Conservation (phyloP, 2,113 vertebrate genomes). For the Ailurus styani region DNA sequence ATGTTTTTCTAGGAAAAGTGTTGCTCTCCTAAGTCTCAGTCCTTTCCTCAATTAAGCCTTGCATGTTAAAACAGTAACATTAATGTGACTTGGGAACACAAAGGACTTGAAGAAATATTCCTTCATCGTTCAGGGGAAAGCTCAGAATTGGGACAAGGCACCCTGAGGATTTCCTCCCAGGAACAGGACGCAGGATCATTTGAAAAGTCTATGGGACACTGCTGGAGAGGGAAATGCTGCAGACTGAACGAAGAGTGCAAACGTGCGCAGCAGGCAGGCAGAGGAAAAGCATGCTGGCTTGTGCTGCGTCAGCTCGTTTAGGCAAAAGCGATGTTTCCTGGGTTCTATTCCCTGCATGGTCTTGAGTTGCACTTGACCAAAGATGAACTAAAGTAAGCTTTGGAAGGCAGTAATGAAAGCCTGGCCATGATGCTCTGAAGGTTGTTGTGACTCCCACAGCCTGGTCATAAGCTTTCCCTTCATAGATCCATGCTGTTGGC, state of each 20-base stretch:
- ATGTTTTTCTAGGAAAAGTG: background rate
- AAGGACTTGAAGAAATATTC: background rate
- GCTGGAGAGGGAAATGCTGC: background rate
- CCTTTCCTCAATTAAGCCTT: background rate
- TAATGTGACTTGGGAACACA: background rate
- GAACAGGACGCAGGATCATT: background rate
- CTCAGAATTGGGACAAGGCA: background rate
- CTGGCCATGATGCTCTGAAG: background rate
- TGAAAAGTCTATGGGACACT: background rate
- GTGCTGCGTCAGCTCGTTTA: background rate
- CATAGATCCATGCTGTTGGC: background rate
- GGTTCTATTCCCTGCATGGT: background rate
- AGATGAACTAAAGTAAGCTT: no score
- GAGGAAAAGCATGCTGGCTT: background rate
- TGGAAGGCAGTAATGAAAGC: background rate
- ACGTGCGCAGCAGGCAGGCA: no score
- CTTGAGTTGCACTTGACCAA: background rate
- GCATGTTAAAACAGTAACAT: background rate
- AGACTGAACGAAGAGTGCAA: background rate
- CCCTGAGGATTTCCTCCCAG: background rate
- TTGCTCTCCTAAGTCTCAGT: background rate
- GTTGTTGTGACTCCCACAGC: background rate
- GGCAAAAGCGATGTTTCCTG: background rate
- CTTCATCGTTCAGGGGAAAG: background rate
- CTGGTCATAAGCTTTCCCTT: no score